A percentile compares a stretch with the other conserved stretches of the same genome.
Conservation (phyloP, 2,113 vertebrate genomes). For the Bombycilla garrulus region DNA sequence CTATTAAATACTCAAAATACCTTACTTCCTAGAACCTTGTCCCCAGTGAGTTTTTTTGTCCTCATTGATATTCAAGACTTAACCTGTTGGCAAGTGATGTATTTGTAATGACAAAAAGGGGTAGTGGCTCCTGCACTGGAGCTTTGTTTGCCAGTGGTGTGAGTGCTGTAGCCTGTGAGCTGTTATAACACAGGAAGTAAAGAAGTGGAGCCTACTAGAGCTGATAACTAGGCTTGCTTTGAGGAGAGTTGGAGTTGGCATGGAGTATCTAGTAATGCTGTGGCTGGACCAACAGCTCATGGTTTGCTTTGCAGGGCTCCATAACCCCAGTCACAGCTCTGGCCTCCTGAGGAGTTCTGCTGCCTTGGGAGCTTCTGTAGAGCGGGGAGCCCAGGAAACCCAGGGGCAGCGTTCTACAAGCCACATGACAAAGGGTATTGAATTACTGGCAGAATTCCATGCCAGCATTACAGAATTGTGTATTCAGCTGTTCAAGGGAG, state of each 20-base stretch:
- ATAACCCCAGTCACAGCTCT: fast-evolving
- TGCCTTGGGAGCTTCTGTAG: not conserved
- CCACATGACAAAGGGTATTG: fast-evolving
- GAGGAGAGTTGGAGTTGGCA: not conserved
- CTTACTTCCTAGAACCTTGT: not conserved
- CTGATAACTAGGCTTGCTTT: not conserved
- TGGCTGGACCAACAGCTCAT: fast-evolving
- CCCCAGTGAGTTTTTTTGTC: not conserved
- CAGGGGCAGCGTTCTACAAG: not conserved
- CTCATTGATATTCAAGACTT: fast-evolving
- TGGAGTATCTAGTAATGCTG: not conserved
- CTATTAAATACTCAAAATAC: slow-evolving; percentile 14
- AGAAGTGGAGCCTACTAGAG: not conserved
- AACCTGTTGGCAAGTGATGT: fast-evolving
- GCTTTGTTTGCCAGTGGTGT: not conserved
- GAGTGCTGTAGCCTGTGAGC: fast-evolving
- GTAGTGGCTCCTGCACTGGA: not conserved
- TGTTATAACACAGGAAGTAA: fast-evolving
- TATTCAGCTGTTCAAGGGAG: fast-evolving
- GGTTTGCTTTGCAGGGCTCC: not conserved
- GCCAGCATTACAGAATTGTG: too few species aligned
- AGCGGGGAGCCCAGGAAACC: fast-evolving
- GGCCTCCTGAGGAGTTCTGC: not conserved
- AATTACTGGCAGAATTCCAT: not conserved
- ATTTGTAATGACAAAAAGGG: not conserved